Evolutionary conservation across 2,113 vertebrate genomes (phyloP).

Genomic region (Chloroceryle aenea): DNA sequence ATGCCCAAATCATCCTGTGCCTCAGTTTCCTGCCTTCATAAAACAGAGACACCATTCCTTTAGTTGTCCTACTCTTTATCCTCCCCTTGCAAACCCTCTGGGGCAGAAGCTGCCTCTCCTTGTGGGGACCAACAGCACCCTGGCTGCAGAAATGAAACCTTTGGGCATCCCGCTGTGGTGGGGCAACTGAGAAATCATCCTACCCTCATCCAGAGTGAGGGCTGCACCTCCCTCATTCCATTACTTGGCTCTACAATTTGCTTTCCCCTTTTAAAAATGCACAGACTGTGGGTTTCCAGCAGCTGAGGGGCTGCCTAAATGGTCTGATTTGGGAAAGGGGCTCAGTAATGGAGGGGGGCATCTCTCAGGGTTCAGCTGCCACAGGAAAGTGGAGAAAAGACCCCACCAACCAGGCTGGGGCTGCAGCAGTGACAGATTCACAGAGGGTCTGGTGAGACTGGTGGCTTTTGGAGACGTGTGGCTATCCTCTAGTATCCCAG

Average conservation of each 20-base stretch:
- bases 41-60: neutral
- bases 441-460: neutral
- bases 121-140: neutral
- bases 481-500: neutral
- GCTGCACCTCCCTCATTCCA: neutral
- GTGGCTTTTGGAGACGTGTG: neutral
- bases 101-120: neutral
- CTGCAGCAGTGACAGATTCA: no score
- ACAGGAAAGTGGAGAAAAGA: neutral
- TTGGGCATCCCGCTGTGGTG: rapidly evolving
- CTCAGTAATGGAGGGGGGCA: neutral
- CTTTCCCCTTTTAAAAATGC: neutral
- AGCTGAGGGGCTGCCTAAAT: neutral
- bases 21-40: neutral
- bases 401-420: neutral
- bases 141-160: neutral
- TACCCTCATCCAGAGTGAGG: rapidly evolving
- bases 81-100: neutral
- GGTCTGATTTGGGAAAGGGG: neutral
- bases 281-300: neutral
- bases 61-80: neutral
- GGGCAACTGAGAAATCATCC: neutral
- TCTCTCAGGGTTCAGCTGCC: neutral
- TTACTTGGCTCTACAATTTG: neutral
- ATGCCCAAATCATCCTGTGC: neutral